Base-by-base conservation (phyloP, 2,113 vertebrate species). In the Gopherus flavomarginatus region DNA sequence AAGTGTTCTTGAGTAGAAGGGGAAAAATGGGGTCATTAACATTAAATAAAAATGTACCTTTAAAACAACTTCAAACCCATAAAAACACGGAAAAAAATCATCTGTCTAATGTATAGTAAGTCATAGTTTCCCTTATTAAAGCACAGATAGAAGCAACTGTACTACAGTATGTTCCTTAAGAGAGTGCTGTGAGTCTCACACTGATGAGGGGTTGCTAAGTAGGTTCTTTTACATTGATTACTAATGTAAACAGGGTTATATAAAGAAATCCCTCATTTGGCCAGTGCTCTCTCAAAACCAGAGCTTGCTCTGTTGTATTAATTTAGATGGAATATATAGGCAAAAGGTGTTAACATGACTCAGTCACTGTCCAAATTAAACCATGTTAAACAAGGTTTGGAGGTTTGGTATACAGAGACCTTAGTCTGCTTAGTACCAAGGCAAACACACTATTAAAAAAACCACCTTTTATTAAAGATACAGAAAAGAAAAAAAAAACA, bases 191-290 rank as follows among this genome's bases (percentile, higher is more conserved):
- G 38, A 88, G 17, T n/a, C 47, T 81, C 81, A 57, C 86, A 57
- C 12, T 92, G 85, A 93, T 92, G 85, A 93, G 80, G 94, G 3
- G 65, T 91, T 93, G 56, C 83, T 96, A 92, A 93, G 78, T 57
- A 83, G n/a, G 57, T 81, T 27, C 86, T 11, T 54, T 35, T 83
- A 2, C 77, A 65, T 86, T 92, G 49, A 90, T 93, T 94, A 93
- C 29, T 75, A 88, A 54, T 54, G 65, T 95, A 93, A 96, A 86
- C 17, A 96, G 13, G 26, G 19, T n/a, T n/a, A 54, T 90, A 75
- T 90, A 85, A 86, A 97, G 72, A 27, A 97, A 47, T 2, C n/a
- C 2, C 12, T 86, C 89, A 81, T 79, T 88, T 83, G 38, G 16
- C 44, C 31, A 24, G 21, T 87, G 57, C 84, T 83, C 95, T 78